phyloP scores from a whole-genome alignment of 1,140 invertebrate genomes.

The Homarus americanus region DNA sequence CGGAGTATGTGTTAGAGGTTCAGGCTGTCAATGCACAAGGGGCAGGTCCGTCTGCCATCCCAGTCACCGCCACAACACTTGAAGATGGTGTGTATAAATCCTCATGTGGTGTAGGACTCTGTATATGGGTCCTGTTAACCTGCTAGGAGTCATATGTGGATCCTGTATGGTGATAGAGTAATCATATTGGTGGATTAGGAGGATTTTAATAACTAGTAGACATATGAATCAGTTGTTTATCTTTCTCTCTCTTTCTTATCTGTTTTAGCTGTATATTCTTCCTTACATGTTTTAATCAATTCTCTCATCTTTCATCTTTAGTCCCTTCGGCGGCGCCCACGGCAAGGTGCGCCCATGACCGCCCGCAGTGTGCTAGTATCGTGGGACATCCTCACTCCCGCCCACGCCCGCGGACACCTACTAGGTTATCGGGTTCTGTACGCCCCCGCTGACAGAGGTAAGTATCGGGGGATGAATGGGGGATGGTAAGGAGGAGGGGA shows the following conservation, averaged over 20 bases:
- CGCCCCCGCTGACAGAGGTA: constrained; percentile 68
- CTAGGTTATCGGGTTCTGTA: constrained; percentile 85
- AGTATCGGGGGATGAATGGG: too few species aligned
- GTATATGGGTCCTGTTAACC: too few species aligned
- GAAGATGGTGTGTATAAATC: constrained; percentile 79
- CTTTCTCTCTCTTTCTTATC: neutral
- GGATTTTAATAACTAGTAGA: too few species aligned
- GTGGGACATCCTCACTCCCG: constrained; percentile 85
- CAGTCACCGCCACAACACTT: constrained; percentile 77
- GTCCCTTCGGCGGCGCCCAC: constrained; percentile 85
- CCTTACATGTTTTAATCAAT: too few species aligned
- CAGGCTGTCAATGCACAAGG: constrained; percentile 80
- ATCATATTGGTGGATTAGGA: too few species aligned
- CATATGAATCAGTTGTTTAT: too few species aligned
- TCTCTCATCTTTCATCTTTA: too few species aligned
- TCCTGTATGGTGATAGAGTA: too few species aligned
- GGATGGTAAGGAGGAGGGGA: neutral
- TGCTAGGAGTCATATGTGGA: too few species aligned
- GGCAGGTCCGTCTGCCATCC: constrained; percentile 78
- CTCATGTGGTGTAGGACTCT: too few species aligned
- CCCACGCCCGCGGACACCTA: constrained; percentile 86
- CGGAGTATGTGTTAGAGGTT: constrained; percentile 79
- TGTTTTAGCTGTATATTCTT: too few species aligned
- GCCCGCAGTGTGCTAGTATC: constrained; percentile 88
- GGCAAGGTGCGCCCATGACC: constrained; percentile 85